Base-by-base conservation (phyloP, 2,888 invertebrate genomes). In the Phania funesta region DNA sequence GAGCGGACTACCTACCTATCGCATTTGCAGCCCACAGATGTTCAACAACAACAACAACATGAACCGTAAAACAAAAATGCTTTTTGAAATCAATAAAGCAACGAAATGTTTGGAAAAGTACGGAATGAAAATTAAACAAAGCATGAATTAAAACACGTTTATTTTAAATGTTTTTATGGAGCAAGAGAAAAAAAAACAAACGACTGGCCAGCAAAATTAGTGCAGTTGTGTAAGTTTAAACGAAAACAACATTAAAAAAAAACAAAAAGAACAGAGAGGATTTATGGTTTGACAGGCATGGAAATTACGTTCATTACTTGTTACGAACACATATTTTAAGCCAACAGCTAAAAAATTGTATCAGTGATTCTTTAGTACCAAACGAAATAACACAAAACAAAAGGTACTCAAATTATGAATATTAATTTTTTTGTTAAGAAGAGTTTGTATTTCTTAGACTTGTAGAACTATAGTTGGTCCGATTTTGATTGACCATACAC, bases 281-380 rank as follows among this genome's bases (percentile, higher is more conserved):
- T 64, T 74, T 65, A 75, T 70, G 76, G 75, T 75, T 70, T 64
- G 75, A 75, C 80, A 80, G 80, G 70, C 80, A 80, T 68, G 77
- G 54, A 73, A 77, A 71, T 74, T 64, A 80, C 70, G 35, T 68
- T 74, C 1, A 9, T 29, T 52, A 46, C 18, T 58, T 58, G 32
- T 29, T 32, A 2, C 22, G 16, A 18, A 46, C 11, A 60, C 32
- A 18, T 16, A 18, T 32, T 20, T 48, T 20, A 41, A 60, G 38
- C 32, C 67, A 67, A 26, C 50, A 76, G 67, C 60, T 68, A 76
- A 76, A 73, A n/a, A n/a, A n/a, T n/a, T n/a, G n/a, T n/a, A n/a
- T n/a, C n/a, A 7, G 4, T 29, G 29, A 6, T 29, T 29, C 7
- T 29, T 6, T 29, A 6, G 29, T 7, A 29, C 5, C 4, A 29